A percentile compares a stretch with the other conserved stretches of the same genome.
Evolutionary conservation across 2,888 invertebrate species (phyloP).

Genomic region (Ichneumoninae sp.): DNA sequence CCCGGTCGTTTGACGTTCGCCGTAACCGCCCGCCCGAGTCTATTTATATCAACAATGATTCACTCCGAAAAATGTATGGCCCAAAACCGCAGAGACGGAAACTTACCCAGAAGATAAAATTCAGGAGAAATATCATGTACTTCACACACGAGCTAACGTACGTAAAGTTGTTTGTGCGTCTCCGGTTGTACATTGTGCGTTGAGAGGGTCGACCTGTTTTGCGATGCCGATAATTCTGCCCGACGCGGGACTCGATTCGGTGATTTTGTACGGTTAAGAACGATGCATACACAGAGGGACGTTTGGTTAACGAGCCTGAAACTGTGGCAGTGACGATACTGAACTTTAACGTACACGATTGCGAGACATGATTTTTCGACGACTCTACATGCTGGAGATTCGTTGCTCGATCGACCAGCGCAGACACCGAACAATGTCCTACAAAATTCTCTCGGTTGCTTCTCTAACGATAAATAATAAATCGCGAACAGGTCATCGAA

Average conservation of each 20-base stretch:
- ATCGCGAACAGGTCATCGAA: conserved; percentile 42
- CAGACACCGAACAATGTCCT: not conserved
- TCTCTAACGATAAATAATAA: conserved; percentile 8
- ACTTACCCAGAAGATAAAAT: conserved; percentile 96
- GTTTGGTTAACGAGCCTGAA: conserved; percentile 38
- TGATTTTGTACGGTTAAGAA: conserved; percentile 35
- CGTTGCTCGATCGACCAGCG: not conserved
- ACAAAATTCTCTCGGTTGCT: conserved; percentile 11
- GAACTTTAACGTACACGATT: not conserved
- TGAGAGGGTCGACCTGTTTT: conserved; percentile 1
- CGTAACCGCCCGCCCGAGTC: not conserved
- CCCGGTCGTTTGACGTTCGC: not conserved
- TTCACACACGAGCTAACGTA: conserved; percentile 95
- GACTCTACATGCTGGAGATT: conserved; percentile 58
- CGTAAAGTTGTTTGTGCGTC: conserved; percentile 90
- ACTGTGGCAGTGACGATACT: conserved; percentile 12
- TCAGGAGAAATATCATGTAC: conserved; percentile 95
- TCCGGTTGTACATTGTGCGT: conserved; percentile 85
- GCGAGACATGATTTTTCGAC: conserved; percentile 16
- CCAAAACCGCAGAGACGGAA: not conserved
- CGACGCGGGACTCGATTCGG: not conserved
- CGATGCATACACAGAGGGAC: conserved; percentile 19
- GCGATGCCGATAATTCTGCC: not conserved
- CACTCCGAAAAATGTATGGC: not conserved
- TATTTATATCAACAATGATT: conserved; percentile 2